Conservation (phyloP, 1,140 invertebrate genomes). For the Sipha flava region DNA sequence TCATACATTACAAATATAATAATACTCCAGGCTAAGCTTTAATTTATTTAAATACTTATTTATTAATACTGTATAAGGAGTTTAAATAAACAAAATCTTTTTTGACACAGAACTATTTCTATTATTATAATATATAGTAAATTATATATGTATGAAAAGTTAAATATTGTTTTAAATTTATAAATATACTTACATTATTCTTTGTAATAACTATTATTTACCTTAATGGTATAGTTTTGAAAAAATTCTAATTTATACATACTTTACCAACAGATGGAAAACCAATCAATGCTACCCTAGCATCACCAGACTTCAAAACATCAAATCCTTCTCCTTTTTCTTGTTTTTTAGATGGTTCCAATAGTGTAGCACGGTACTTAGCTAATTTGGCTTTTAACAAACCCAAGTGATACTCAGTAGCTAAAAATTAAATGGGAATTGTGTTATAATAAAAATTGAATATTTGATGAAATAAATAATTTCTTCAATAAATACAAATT, state of each 20-base stretch:
- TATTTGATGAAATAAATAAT: neutral
- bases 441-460: neutral
- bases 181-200: too few relatives aligned
- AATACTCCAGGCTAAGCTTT: too few relatives aligned
- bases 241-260: conserved; percentile 36
- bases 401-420: conserved; percentile 98
- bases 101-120: too few relatives aligned
- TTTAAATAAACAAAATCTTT: too few relatives aligned
- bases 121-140: too few relatives aligned
- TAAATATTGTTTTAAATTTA: too few relatives aligned
- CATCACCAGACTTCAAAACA: conserved; percentile 99
- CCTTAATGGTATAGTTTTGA: too few relatives aligned
- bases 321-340: conserved; percentile 99
- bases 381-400: conserved; percentile 97
- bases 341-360: conserved; percentile 90
- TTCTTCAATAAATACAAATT: neutral
- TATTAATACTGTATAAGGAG: too few relatives aligned
- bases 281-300: conserved; percentile 93
- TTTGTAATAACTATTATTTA: too few relatives aligned
- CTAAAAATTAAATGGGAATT: conserved; percentile 49
- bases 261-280: conserved; percentile 94
- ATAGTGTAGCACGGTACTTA: conserved; percentile 88
- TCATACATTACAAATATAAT: too few relatives aligned
- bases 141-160: too few relatives aligned
- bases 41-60: too few relatives aligned